A percentile compares a stretch with the other conserved stretches of the same genome.
Evolutionary conservation across 1,140 invertebrate species (phyloP).

Genomic region (Probaryconus sp.): DNA sequence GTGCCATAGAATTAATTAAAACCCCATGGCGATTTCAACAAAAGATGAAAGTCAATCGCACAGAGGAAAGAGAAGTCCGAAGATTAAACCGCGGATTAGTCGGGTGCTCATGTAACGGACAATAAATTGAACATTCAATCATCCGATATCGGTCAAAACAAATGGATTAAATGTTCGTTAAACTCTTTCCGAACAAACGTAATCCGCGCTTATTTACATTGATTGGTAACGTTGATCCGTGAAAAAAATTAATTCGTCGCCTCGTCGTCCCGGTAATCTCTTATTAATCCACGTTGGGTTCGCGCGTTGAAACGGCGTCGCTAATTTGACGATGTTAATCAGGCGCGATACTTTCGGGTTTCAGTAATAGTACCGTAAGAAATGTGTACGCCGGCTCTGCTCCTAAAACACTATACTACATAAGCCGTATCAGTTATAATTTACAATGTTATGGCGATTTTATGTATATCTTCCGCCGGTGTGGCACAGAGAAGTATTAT

Average conservation of each 20-base stretch:
- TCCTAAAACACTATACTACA: slow-evolving; percentile 64
- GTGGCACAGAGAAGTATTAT: slow-evolving; percentile 76
- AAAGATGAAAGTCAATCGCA: slow-evolving; percentile 47
- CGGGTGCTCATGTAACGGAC: too few species aligned
- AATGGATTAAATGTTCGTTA: slow-evolving; percentile 41
- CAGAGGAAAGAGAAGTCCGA: slow-evolving; percentile 38
- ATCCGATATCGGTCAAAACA: slow-evolving; percentile 24
- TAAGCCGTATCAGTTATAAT: slow-evolving; percentile 79
- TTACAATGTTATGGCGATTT: slow-evolving; percentile 80
- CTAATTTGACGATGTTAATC: slow-evolving; percentile 60
- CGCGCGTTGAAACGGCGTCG: slow-evolving; percentile 16
- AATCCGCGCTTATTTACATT: slow-evolving; percentile 27
- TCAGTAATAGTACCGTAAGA: slow-evolving; percentile 62
- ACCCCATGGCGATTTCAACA: too few species aligned
- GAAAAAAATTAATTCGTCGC: slow-evolving; percentile 1
- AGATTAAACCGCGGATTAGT: slow-evolving; percentile 49
- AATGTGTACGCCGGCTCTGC: slow-evolving; percentile 45
- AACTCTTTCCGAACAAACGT: slow-evolving; percentile 11
- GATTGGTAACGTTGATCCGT: slow-evolving; percentile 6
- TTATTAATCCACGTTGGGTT: slow-evolving; percentile 30
- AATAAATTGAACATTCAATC: slow-evolving; percentile 53
- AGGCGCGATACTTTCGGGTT: slow-evolving; percentile 53
- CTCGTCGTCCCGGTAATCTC: too few species aligned
- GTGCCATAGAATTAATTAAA: too few species aligned
- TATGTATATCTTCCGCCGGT: slow-evolving; percentile 77